Percentiles rank a stretch among this genome's conserved stretches.
These are phyloP conservation scores for Aphrocallistes beatrix DNA, from an alignment of 37 sponge, comb jelly and placozoan species.

Conservation along the genomic window DNA sequence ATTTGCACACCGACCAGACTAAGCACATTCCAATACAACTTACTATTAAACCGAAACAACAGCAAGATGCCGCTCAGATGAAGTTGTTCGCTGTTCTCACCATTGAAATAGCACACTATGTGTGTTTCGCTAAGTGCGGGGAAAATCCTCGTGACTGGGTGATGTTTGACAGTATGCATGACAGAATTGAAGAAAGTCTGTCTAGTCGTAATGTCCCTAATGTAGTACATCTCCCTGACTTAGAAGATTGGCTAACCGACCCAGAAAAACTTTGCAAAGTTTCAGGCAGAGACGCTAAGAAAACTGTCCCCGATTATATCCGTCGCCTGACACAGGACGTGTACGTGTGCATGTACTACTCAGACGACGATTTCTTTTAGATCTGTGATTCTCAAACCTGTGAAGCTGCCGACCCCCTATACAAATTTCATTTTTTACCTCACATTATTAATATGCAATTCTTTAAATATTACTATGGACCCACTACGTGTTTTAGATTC, in stretches of 20 bases:
- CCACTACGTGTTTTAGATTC: too few species aligned
- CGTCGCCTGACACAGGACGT: not conserved
- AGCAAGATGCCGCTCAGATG: not conserved
- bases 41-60: not conserved
- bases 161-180: constrained; percentile 1
- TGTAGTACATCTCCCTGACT: not conserved
- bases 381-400: too few species aligned
- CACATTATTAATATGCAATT: too few species aligned
- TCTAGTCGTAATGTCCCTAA: not conserved
- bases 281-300: not conserved
- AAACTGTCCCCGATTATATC: not conserved
- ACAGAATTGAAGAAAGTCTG: not conserved
- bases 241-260: not conserved
- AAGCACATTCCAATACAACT: not conserved
- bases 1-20: not conserved
- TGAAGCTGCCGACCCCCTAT: too few species aligned
- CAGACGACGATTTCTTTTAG: too few species aligned
- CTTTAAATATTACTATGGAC: too few species aligned
- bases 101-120: not conserved
- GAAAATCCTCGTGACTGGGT: not conserved
- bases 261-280: not conserved
- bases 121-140: not conserved
- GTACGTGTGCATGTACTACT: constrained; percentile 12
- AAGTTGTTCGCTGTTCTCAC: not conserved
- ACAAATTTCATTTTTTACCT: too few species aligned